Evolutionary conservation across 1,140 invertebrate genomes (phyloP).

Genomic region (Anastatus disparis): DNA sequence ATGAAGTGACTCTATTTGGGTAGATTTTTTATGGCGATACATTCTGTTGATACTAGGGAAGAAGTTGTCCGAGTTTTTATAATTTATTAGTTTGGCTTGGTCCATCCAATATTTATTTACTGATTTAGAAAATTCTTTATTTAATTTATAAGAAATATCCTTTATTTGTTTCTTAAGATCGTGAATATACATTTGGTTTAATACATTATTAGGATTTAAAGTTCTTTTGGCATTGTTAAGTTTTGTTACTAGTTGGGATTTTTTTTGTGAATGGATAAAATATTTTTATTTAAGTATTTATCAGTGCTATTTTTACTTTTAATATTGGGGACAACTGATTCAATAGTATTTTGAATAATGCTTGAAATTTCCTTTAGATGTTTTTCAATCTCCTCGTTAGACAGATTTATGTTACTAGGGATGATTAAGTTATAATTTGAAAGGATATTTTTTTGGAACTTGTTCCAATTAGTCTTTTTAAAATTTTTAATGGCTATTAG

Average conservation of each 20-base stretch:
- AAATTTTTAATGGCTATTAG: background rate
- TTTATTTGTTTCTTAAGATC: background rate
- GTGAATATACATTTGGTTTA: background rate
- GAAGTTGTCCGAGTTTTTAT: background rate
- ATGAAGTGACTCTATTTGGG: background rate
- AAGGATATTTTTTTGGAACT: background rate
- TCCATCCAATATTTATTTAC: background rate
- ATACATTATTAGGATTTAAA: background rate
- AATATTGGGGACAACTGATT: background rate
- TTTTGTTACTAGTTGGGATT: background rate
- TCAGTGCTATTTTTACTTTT: background rate
- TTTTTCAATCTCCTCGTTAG: conserved; percentile 24
- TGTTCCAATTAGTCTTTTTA: conserved; percentile 1
- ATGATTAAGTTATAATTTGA: conserved; percentile 8
- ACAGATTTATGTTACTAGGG: conserved; percentile 12
- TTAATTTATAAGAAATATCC: background rate
- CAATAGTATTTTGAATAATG: background rate
- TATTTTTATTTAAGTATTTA: background rate
- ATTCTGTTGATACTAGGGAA: background rate
- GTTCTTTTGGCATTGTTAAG: background rate
- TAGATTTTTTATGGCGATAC: background rate
- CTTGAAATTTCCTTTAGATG: background rate
- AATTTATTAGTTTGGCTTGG: background rate
- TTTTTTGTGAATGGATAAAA: conserved; percentile 2
- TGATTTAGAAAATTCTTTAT: background rate